Base-by-base conservation (phyloP, 2,888 invertebrate species). In the Heliothis peltigera region DNA sequence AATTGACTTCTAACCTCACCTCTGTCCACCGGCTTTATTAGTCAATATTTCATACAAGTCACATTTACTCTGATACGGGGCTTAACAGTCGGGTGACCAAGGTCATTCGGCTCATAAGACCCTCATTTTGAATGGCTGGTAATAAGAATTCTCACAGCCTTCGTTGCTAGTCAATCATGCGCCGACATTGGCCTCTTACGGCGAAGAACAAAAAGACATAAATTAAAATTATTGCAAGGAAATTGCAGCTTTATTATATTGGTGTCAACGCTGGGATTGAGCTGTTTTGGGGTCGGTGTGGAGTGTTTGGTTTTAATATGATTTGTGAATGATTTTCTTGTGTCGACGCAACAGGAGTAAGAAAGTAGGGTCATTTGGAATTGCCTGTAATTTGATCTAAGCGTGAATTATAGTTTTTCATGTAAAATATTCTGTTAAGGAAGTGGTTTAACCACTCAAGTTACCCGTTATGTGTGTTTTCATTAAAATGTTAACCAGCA, bases 111-210 rank as follows among this genome's bases (percentile, higher is more conserved):
- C 59, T 77, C 71, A 54, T 61, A 66, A 81, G 77, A 72, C 66
- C 64, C 75, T 74, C 74, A 44, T 54, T 74, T 74, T 79, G 66
- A 79, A 75, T 75, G 57, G 69, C 56, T 54, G 49, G 66, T 69
- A 68, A 78, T 81, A 68, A 63, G 59, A 74, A 56, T 79, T 79
- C 79, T 76, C 79, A 79, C 67, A 81, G 66, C 82, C 79, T 79
- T 79, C 79, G 56, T 39, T 28, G 32, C 57, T 55, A 68, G 67
- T 79, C 82, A 81, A 72, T 79, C 79, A 75, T 72, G 53, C 54
- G 53, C 56, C 61, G 79, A 79, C 79, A 79, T 79, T 79, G 79
- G 82, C 73, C 70, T 64, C 64, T 60, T 70, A 48, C 32, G 25
- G 32, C 54, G 56, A 64, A 65, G 59, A 66, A 75, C 81, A 81